A percentile compares a stretch with the other conserved stretches of the same genome.
These are phyloP conservation scores for Drosophila eohydei DNA, from an alignment of 2,888 invertebrate species.

Conservation along the genomic window DNA sequence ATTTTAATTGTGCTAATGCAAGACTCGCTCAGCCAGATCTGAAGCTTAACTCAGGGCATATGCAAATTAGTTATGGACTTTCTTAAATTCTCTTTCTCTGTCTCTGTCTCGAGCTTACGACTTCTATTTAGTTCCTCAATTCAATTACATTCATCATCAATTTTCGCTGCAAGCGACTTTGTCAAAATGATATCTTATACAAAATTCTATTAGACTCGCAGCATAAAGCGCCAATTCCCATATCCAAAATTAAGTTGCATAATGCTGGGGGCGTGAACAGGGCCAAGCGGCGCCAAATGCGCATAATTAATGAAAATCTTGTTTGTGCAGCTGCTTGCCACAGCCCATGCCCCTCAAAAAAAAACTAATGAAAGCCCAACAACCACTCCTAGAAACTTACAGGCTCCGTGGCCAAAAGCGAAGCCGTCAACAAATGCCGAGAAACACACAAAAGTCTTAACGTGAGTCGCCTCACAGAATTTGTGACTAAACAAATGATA, in stretches of 20 bases:
- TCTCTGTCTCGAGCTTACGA: no score
- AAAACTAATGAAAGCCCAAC: slow-evolving; percentile 1
- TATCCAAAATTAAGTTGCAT: slow-evolving; percentile 28
- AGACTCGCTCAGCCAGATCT: background rate
- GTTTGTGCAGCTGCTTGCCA: slow-evolving; percentile 62
- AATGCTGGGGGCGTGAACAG: slow-evolving; percentile 8
- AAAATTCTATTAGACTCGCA: slow-evolving; percentile 56
- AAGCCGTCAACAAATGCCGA: slow-evolving; percentile 37
- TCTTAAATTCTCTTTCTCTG: background rate
- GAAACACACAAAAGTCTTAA: slow-evolving; percentile 63
- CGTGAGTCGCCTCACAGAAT: slow-evolving; percentile 39
- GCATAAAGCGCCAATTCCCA: background rate
- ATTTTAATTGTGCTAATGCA: background rate
- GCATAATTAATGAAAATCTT: slow-evolving; percentile 74
- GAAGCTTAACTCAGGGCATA: background rate
- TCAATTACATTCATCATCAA: slow-evolving; percentile 33
- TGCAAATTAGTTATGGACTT: background rate
- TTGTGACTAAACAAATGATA: slow-evolving; percentile 67
- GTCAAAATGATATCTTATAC: slow-evolving; percentile 40
- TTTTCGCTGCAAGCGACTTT: slow-evolving; percentile 7
- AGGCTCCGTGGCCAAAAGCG: slow-evolving; percentile 6
- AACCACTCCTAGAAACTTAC: slow-evolving; percentile 20
- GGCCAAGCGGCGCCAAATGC: slow-evolving; percentile 41
- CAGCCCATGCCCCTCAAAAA: background rate
- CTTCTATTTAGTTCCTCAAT: background rate